A percentile compares a stretch with the other conserved stretches of the same genome.
Conservation (phyloP, 2,888 invertebrate species). For the Drosophila nr. fundita region DNA sequence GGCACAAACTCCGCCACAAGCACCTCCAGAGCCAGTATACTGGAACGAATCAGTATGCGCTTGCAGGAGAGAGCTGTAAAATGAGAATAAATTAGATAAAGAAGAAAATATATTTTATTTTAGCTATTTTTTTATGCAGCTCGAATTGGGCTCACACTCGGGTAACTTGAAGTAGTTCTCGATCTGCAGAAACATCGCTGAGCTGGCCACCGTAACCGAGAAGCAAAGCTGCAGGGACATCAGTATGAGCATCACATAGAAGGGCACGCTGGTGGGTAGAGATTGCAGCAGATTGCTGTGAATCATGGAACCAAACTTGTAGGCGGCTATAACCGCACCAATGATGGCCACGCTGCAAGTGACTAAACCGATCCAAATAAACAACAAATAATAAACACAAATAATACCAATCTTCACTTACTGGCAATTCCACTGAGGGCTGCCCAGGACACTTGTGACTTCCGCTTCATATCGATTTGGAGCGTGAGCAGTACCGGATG, state of each 20-base stretch:
- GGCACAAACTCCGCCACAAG: slow-evolving; percentile 93
- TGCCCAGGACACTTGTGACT: slow-evolving; percentile 90
- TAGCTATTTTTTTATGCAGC: neutral
- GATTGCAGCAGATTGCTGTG: slow-evolving; percentile 89
- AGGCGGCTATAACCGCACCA: slow-evolving; percentile 88
- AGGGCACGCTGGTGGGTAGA: slow-evolving; percentile 87
- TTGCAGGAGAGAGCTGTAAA: slow-evolving; percentile 90
- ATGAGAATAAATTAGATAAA: neutral
- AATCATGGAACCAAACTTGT: slow-evolving; percentile 88
- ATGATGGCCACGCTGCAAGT: slow-evolving; percentile 88
- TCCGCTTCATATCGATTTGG: slow-evolving; percentile 95
- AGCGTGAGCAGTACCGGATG: slow-evolving; percentile 94
- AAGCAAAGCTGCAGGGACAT: slow-evolving; percentile 91
- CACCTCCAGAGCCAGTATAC: slow-evolving; percentile 89
- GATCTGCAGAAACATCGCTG: slow-evolving; percentile 92
- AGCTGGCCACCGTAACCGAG: slow-evolving; percentile 91
- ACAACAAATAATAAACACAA: neutral
- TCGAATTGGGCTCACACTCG: slow-evolving; percentile 86
- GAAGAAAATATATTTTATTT: neutral
- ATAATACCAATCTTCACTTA: slow-evolving; percentile 80
- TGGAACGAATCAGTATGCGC: slow-evolving; percentile 90
- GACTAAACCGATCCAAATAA: slow-evolving; percentile 76
- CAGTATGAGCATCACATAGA: slow-evolving; percentile 89
- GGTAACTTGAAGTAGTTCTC: slow-evolving; percentile 91
- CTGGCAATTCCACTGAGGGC: slow-evolving; percentile 90